Evolutionary conservation across 2,888 invertebrate genomes (phyloP), one percentile per base, ranked within the genome.

Genomic region (Troides aeacus): DNA sequence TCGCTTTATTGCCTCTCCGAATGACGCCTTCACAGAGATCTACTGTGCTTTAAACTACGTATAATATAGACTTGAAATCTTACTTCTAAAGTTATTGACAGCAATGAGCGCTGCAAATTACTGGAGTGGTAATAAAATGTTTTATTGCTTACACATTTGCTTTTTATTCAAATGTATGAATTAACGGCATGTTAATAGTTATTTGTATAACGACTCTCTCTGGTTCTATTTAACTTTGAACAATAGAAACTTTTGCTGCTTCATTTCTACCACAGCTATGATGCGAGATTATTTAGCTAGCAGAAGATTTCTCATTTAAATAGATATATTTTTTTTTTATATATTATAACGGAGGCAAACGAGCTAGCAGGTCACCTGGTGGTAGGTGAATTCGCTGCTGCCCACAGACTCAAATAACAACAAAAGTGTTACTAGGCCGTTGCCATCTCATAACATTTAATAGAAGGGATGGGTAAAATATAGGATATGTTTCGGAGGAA

Each of bases 201-300:
- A 59, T 62, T 62, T 66, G 65, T 15, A 39, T n/a, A 66, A 69
- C 63, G 68, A 62, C 2, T 62, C 64, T 6, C 58, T 66, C 24
- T 21, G 53, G 36, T 59, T 66, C 69, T 66, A 59, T 70, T 70
- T 66, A 62, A 70, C 66, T 70, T 53, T n/a, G 58, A 5, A 70
- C 66, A 70, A 66, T 70, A 21, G 66, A 66, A 65, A 70, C 58
- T 70, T 70, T 64, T 42, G 64, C 21, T 39, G 69, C 58, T 64
- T 65, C 39, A 50, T 62, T 66, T 36, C 39, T n/a, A 62, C 53
- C 50, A 65, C 21, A 30, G 23, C 23, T 42, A 17, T 60, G 60
- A 64, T 65, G 53, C 21, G 60, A 64, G 62, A 69, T 69, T 62
- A 69, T 65, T 65, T 46, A 58, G 57, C 46, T 65, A 24, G 50